Evolutionary conservation across 2,797 vertebrate genomes (phyloP), one percentile per base, ranked within the genome.

Genomic region (Amniataba percoides): DNA sequence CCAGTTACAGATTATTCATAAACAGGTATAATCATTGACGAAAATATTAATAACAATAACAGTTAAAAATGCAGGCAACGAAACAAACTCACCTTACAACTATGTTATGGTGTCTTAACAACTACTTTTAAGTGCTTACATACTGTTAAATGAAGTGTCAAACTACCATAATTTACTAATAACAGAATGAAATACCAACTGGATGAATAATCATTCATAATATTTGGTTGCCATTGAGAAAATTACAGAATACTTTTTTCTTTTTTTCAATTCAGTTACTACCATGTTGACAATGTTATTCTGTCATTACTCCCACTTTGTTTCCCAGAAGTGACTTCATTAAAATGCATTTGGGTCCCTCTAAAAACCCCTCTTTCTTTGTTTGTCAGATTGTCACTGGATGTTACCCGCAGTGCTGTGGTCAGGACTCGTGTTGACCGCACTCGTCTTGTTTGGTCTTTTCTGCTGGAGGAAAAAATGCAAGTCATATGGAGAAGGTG

Each of bases 371-470:
- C 67, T 39, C 14, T 74, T 19, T 77, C 9, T 25, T 7, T 65
- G 36, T 82, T 48, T 23, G 19, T 62, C 86, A 95, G 94, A 49
- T 3, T 94, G 93, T 70, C 1, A 13, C 10, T 95, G 92, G 93
- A 48, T 87, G 1, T 56, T 95, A 52, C 93, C 94, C 5, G 88
- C 92, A 23, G 18, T 78, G 51, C 79, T 95, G 72, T 95, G 94
- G 94, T 76, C 83, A 3, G 94, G 94, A 39, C 59, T 95, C 0
- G 82, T 87, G 70, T 19, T 95, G 83, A 93, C 91, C 0, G 40
- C 64, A 1, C 65, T 93, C 13, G 1, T 94, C 39, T 7, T 71
- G 40, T 69, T 93, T 2, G 70, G 12, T 23, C 7, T 93, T 57
- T 5, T 92, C 71, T 91, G 59, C 64, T 75, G 87, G 91, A 87